Percentiles rank a stretch among this genome's conserved stretches.
Evolutionary conservation across 1,140 invertebrate genomes (phyloP).

Genomic region (Trichoplusia ni): DNA sequence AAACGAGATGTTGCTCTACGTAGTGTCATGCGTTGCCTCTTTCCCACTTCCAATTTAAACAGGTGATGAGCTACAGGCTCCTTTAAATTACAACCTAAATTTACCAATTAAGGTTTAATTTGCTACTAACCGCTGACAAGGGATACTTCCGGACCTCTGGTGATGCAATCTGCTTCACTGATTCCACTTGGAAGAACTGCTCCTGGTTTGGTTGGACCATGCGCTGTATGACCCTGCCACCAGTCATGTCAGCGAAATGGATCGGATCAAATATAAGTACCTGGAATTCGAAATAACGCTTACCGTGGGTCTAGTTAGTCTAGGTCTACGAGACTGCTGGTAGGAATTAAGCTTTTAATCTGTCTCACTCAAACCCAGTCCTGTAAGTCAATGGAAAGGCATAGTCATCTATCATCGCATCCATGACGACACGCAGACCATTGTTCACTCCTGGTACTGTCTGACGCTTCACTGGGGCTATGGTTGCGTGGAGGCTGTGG

Average conservation of each 20-base stretch:
- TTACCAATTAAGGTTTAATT: neutral
- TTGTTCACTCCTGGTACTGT: slow-evolving; percentile 34
- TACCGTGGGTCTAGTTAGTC: no score
- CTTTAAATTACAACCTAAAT: no score
- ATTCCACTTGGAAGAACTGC: slow-evolving; percentile 43
- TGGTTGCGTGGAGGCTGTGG: slow-evolving; percentile 36
- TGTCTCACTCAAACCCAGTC: slow-evolving; percentile 68
- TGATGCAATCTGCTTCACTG: slow-evolving; percentile 57
- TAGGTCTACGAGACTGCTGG: no score
- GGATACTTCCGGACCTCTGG: slow-evolving; percentile 62
- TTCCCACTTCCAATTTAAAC: no score
- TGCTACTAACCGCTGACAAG: slow-evolving; percentile 33
- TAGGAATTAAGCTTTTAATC: no score
- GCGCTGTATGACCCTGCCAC: slow-evolving; percentile 54
- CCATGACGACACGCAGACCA: slow-evolving; percentile 75
- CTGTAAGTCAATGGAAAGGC: slow-evolving; percentile 68
- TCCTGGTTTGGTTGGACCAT: slow-evolving; percentile 45
- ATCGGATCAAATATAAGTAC: slow-evolving; percentile 59
- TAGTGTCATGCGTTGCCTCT: no score
- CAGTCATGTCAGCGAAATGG: slow-evolving; percentile 55
- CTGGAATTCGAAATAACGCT: slow-evolving; percentile 31
- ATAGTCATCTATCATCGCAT: slow-evolving; percentile 79
- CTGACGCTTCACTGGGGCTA: slow-evolving; percentile 44
- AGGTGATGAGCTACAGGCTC: no score
- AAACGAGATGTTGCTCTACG: no score